phyloP scores from a whole-genome alignment of 2,113 vertebrate genomes.

The Lophius piscatorius region DNA sequence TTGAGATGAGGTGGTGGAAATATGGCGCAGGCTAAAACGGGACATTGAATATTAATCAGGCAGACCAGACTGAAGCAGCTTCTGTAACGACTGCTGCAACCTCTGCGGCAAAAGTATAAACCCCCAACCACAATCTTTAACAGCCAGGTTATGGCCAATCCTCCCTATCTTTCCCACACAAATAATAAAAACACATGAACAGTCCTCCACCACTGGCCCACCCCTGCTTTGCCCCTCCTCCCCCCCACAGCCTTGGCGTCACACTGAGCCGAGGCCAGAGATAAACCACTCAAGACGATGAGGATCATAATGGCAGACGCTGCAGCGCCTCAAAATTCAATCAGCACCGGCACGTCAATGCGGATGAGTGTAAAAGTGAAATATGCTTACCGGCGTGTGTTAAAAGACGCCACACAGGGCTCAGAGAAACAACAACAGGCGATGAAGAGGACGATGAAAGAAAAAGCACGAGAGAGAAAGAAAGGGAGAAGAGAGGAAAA shows the following conservation, averaged over 20 bases:
- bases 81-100: slow-evolving; percentile 22
- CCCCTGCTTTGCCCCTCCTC: slow-evolving; percentile 33
- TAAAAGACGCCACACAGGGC: slow-evolving; percentile 72
- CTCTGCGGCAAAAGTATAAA: slow-evolving; percentile 1
- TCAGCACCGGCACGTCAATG: slow-evolving; percentile 76
- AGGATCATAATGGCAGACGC: slow-evolving; percentile 81
- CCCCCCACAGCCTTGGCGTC: slow-evolving; percentile 67
- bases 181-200: slow-evolving; percentile 49
- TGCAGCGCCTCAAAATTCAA: slow-evolving; percentile 82
- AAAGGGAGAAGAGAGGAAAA: slow-evolving; percentile 25
- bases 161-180: slow-evolving; percentile 25
- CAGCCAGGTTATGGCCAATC: slow-evolving; percentile 23
- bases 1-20: slow-evolving; percentile 51
- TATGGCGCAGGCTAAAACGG: slow-evolving; percentile 15
- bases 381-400: slow-evolving; percentile 70
- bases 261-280: slow-evolving; percentile 67
- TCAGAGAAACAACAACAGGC: slow-evolving; percentile 69
- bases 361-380: slow-evolving; percentile 79
- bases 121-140: slow-evolving; percentile 19
- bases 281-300: slow-evolving; percentile 82
- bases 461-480: neutral
- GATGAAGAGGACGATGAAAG: slow-evolving; percentile 51
- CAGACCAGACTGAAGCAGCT: slow-evolving; percentile 14
- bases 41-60: slow-evolving; percentile 48
- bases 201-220: slow-evolving; percentile 17